Evolutionary conservation across 2,888 invertebrate genomes (phyloP).

Genomic region (Galerucella pusilla): DNA sequence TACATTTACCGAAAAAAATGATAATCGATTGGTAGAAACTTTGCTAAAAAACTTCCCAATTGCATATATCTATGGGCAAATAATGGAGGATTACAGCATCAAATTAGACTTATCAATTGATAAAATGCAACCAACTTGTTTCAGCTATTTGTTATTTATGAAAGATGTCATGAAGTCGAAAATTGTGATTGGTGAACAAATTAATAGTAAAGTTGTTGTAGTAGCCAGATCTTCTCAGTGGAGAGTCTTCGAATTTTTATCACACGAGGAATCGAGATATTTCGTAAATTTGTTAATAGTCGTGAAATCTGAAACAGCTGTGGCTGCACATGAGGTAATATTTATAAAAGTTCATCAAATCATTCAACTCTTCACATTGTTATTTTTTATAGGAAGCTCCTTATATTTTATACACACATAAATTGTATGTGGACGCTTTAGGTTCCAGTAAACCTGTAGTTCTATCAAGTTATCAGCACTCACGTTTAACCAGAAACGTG

Average conservation of each 20-base stretch:
- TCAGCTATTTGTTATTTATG: conserved; percentile 76
- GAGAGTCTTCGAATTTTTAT: conserved; percentile 78
- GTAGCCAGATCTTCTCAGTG: conserved; percentile 79
- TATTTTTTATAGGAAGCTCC: conserved; percentile 71
- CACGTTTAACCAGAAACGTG: conserved; percentile 71
- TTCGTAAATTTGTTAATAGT: conserved; percentile 79
- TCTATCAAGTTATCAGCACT: conserved; percentile 77
- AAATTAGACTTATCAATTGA: conserved; percentile 16
- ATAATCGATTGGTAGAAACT: conserved; percentile 70
- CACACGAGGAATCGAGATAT: conserved; percentile 71
- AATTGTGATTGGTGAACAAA: conserved; percentile 72
- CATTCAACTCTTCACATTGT: too few species aligned
- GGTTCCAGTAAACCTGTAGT: conserved; percentile 77
- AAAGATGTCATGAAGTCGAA: conserved; percentile 72
- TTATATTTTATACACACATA: conserved; percentile 80
- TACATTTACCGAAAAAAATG: conserved; percentile 68
- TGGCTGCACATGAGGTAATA: conserved; percentile 53
- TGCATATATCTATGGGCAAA: conserved; percentile 72
- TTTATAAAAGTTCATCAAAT: neutral
- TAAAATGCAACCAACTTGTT: conserved; percentile 64
- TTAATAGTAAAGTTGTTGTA: conserved; percentile 73
- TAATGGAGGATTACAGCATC: conserved; percentile 67
- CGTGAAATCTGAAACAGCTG: conserved; percentile 71
- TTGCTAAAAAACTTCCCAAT: conserved; percentile 70
- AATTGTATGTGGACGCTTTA: conserved; percentile 77